Percentiles rank a stretch among this genome's conserved stretches.
Conservation (phyloP, 1,140 invertebrate species). For the Reticulitermes speratus region DNA sequence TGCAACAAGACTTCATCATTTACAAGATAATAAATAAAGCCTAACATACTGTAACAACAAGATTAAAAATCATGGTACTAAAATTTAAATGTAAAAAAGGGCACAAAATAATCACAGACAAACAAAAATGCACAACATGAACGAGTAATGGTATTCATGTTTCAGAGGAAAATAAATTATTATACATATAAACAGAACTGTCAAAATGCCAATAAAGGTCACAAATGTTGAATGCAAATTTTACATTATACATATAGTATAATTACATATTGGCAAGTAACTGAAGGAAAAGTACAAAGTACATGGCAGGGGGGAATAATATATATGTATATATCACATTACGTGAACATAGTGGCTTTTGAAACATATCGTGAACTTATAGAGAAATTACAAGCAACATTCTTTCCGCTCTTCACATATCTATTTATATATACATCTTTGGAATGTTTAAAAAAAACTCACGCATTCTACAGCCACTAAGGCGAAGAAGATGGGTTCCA, state of each 20-base stretch:
- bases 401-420: background rate
- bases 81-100: conserved; percentile 9
- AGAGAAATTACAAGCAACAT: background rate
- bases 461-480: conserved; percentile 10
- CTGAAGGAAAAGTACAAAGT: background rate
- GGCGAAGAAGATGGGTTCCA: background rate
- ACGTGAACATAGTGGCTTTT: background rate
- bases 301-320: background rate
- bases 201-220: background rate
- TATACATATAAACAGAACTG: background rate
- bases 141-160: background rate
- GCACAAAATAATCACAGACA: conserved; percentile 9
- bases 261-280: background rate
- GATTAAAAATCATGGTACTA: background rate
- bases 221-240: background rate
- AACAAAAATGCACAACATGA: background rate
- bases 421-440: background rate
- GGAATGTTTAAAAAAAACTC: conserved; percentile 2
- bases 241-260: background rate
- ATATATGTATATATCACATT: background rate
- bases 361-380: background rate
- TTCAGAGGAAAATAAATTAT: background rate
- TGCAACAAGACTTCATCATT: background rate
- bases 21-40: conserved; percentile 11
- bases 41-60: conserved; percentile 11